Base-by-base conservation (phyloP, 2,113 vertebrate genomes). In the Cathartes aura region DNA sequence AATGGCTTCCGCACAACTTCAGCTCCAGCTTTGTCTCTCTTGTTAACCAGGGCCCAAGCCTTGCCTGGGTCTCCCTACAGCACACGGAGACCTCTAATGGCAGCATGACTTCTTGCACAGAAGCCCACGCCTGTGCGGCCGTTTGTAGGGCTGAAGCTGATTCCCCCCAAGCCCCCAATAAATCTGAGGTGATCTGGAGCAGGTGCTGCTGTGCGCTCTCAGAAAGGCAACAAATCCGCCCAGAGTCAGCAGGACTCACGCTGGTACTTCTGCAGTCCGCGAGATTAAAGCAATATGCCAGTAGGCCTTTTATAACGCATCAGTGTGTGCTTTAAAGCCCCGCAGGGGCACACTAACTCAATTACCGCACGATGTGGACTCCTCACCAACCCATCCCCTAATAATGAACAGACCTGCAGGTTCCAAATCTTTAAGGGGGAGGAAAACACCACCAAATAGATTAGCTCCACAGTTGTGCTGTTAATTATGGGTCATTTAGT, bases 401-500 rank as follows among this genome's bases (percentile, higher is more conserved):
- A 18, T 72, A 88, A 95, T 38, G 86, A 92, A 26, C 94, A 89
- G 82, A 43, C 43, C 93, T 87, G 93, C 91, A 81, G 81, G 24
- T 81, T 92, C 89, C 87, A 74, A 29, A 93, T 88, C 93, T 96
- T 90, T 4, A 24, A 83, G 90, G 76, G 36, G 45, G 80, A 88
- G 72, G 73, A 60, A 89, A 97, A 70, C 82, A 93, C 90, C 90
- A 89, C 93, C 95, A 78, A 70, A 97, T 3, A 95, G 90, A 97
- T 96, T 91, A 96, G 92, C 91, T 90, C 82, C 74, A 86, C 79
- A 93, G 90, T 15, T 90, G 89, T 89, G 93, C 96, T 97, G 92
- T 95, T 96, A 96, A 98, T 97, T 98, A 97, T 95, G 96, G 95
- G 96, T 97, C 96, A 97, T 97, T 98, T 97, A 93, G 95, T 97